Percentiles rank a stretch among this genome's conserved stretches.
Conservation (phyloP, 2,888 invertebrate genomes). For the Lochmaea crataegi region DNA sequence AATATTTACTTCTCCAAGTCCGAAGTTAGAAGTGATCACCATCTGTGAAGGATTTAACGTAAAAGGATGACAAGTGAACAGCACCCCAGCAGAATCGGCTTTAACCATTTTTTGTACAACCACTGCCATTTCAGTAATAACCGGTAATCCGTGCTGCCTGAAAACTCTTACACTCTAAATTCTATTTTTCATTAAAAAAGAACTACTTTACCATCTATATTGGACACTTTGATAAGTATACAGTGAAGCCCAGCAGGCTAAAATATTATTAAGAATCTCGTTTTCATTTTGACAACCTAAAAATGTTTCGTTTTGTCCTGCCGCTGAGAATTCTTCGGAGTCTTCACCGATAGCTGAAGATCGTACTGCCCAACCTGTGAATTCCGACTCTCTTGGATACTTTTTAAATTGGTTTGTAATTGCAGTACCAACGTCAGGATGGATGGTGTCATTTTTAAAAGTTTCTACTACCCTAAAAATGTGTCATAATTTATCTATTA, state of each 20-base stretch:
- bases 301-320: conserved; percentile 86
- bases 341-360: conserved; percentile 84
- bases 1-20: conserved; percentile 79
- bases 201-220: conserved; percentile 74
- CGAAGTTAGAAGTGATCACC: conserved; percentile 83
- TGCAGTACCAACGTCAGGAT: conserved; percentile 59
- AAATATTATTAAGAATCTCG: conserved; percentile 71
- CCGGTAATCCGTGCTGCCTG: conserved; percentile 79
- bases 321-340: conserved; percentile 81
- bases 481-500: not conserved
- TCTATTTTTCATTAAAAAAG: not conserved
- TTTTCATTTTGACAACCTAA: conserved; percentile 72
- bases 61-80: conserved; percentile 84
- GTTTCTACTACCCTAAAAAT: conserved; percentile 64
- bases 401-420: conserved; percentile 50
- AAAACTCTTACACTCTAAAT: not conserved
- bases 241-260: conserved; percentile 86
- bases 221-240: conserved; percentile 81
- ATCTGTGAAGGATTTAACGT: conserved; percentile 76
- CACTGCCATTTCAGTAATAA: conserved; percentile 79
- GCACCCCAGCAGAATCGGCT: conserved; percentile 79
- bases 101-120: conserved; percentile 83
- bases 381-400: conserved; percentile 52
- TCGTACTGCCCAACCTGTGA: conserved; percentile 72
- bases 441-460: conserved; percentile 57